Base-by-base conservation (phyloP, 2,888 invertebrate species). In the Chouioia cunea region DNA sequence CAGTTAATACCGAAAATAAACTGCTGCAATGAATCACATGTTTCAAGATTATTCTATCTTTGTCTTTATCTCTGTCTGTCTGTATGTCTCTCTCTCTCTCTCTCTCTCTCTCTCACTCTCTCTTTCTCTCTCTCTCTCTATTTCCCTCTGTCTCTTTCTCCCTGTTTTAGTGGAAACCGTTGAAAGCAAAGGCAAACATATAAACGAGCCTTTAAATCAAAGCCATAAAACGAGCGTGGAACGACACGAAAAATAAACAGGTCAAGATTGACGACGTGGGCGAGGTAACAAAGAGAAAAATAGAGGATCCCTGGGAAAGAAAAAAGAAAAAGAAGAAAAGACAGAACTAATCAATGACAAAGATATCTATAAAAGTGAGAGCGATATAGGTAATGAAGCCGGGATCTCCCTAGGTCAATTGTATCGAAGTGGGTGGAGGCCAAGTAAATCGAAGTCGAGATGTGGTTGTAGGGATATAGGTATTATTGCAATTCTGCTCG, bases 331-430 rank as follows among this genome's bases (percentile, higher is more conserved):
- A 18, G 10, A 4, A 2, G 43, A 12, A 23, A 16, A 12, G 12
- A 36, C 10, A 36, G 27, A 53, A 12, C 47, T 58, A 65, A 70
- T 65, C 57, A 62, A 59, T 47, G 63, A 66, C 62, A 66, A 52
- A 67, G 58, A 65, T 64, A 64, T 71, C 67, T 46, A 68, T 68
- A 68, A 67, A 68, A 64, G 59, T 59, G 64, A 67, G 48, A 60
- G 59, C 59, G 64, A 68, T 65, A 60, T 64, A 15, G 63, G 53
- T 71, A 71, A 71, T 71, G 67, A 71, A 71, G 63, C 59, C 66
- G 66, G 46, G 64, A 47, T 58, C 58, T 12, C 36, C 36, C 36
- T 36, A 48, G 67, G 67, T 67, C 71, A 68, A 68, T 71, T 67
- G 66, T 63, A 44, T 57, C 60, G 18, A 46, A 65, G 60, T 62